Evolutionary conservation across 2,113 vertebrate genomes (phyloP), one percentile per base, ranked within the genome.

Genomic region (Mesembrinibis cayennensis): DNA sequence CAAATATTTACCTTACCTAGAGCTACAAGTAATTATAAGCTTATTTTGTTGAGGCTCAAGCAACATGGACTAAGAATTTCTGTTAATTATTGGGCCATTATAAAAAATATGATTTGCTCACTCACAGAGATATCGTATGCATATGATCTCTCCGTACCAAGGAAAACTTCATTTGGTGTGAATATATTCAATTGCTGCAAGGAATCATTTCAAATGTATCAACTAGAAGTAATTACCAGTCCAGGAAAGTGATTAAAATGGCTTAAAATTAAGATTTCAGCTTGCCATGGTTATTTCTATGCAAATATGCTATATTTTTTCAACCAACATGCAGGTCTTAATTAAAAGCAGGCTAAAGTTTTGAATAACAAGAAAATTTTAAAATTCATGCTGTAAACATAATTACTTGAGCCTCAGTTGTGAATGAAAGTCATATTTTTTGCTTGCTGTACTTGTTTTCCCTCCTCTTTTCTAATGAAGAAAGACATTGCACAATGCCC

Each of bases 21-120:
- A 98, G 96, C 96, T 89, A 95, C 62, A 79, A 91, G 90, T 97
- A 98, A 98, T 99, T 98, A 98, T 93, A 97, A 96, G 79, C 85
- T 97, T 97, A 82, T 97, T 96, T 96, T 96, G 87, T 91, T 96
- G 50, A 80, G 72, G 47, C 81, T 97, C 36, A 91, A 96, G 80
- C 34, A 96, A 97, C 74, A 91, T 17, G 72, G 97, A 93, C 91
- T 97, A 97, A 97, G 95, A 98, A 96, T 96, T 96, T 97, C 72
- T 97, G 74, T 96, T 98, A 97, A 97, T 98, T 98, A 97, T 97
- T 97, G 95, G 67, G 67, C 67, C 45, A 3, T 73, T 85, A 96
- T 96, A 94, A 97, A 98, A 98, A 97, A 87, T 88, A 92, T 22
- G 26, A 91, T 94, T 87, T 97, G 7, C 67, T 71, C 63, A 83